A percentile compares a stretch with the other conserved stretches of the same genome.
Evolutionary conservation across 2,113 vertebrate genomes (phyloP).

Genomic region (Leptobrachium ailaonicum): DNA sequence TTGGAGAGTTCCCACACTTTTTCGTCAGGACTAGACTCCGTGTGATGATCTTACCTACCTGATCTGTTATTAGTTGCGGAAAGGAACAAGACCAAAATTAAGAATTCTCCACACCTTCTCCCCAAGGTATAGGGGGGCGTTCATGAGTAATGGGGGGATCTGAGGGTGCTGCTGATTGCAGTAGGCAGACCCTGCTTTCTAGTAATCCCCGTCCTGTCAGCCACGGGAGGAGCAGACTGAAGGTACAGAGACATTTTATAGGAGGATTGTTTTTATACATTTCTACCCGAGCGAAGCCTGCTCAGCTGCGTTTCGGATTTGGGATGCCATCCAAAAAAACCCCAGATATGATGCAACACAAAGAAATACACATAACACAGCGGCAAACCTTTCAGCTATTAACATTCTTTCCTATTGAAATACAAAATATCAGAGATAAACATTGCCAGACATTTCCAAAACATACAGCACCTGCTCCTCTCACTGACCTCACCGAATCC

Average conservation of each 20-base stretch:
- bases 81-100: no score
- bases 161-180: no score
- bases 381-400: background rate
- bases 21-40: no score
- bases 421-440: background rate
- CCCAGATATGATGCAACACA: background rate
- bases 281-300: background rate
- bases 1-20: no score
- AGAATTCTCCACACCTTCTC: no score
- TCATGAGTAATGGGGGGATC: no score
- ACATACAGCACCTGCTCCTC: background rate
- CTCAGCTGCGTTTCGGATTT: background rate
- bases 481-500: background rate
- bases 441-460: background rate
- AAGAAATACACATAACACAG: background rate
- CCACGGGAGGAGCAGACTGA: no score
- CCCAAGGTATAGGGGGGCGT: no score
- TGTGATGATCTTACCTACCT: no score
- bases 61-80: no score
- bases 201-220: no score
- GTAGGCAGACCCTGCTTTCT: no score
- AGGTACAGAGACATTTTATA: background rate
- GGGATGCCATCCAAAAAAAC: constrained; percentile 3
- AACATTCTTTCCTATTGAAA: constrained; percentile 1
- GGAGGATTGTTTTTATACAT: background rate